These are phyloP conservation scores for Oreochromis grahami DNA, from an alignment of 2,797 vertebrate species.

Conservation along the genomic window DNA sequence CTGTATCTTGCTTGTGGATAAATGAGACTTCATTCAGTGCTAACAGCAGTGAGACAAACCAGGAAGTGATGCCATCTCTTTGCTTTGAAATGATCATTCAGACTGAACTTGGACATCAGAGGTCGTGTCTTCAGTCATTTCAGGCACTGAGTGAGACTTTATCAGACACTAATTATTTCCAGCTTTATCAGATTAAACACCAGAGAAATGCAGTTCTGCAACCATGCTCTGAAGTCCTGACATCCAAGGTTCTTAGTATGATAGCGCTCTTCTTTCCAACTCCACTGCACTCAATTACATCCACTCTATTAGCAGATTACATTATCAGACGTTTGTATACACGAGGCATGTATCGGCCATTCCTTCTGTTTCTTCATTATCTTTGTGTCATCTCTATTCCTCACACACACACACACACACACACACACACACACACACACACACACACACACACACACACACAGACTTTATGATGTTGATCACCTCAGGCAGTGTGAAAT, in stretches of 20 bases:
- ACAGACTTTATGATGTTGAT: not conserved
- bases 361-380: not conserved
- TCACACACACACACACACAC: too few species aligned
- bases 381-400: not conserved
- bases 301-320: not conserved
- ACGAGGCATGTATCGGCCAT: not conserved
- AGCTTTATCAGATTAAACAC: not conserved
- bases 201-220: not conserved
- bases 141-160: not conserved
- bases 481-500: constrained; percentile 12
- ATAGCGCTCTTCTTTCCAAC: not conserved
- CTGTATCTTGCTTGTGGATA: not conserved
- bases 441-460: not conserved
- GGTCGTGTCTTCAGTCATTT: not conserved
- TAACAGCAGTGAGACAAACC: not conserved
- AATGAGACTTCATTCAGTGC: not conserved
- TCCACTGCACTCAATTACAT: not conserved
- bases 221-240: not conserved
- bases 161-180: not conserved
- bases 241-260: not conserved
- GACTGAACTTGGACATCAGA: not conserved
- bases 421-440: not conserved
- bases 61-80: not conserved
- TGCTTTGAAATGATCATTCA: not conserved
- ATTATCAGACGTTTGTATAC: not conserved